Evolutionary conservation across 2,797 vertebrate genomes (phyloP), one percentile per base, ranked within the genome.

Genomic region (Podarcis lilfordi): DNA sequence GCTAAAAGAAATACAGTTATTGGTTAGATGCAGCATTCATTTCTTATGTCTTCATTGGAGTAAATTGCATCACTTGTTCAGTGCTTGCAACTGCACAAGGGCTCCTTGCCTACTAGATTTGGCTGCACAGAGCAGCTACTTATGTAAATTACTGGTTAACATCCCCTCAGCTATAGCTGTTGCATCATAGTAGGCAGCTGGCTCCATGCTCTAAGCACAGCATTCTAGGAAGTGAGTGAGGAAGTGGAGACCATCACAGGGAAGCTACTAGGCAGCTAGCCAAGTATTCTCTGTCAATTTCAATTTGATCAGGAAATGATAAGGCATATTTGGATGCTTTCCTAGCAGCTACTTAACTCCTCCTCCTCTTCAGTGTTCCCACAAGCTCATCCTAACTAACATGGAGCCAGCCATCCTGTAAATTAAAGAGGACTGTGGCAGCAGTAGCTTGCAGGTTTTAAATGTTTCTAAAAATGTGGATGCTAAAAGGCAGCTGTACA

Each of bases 251-350:
- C 27, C 27, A 77, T 64, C 35, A 43, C 3, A 23, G 32, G 71
- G 25, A 29, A 61, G 69, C 4, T 80, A 19, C 78, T 61, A 80
- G 78, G 55, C n/a, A 61, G n/a, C 15, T 50, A 7, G 29, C 50
- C 50, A 85, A 29, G 35, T 27, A 64, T 64, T 4, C 35, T 17
- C 17, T 76, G 55, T 85, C 35, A 64, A 85, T 75, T 85, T 85
- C 32, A 82, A n/a, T 69, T 19, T 61, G 71, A 85, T 75, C 71
- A 40, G 74, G 23, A 78, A 86, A 86, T 86, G 21, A 79, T 77
- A 69, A 79, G 40, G 84, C 29, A 66, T 15, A 78, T 86, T 43
- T 86, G 75, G 75, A 79, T 69, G 21, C 21, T 55, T 86, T 86
- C 64, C 76, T 86, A 50, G 85, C 75, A 35, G n/a, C 75, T 78